Conservation (phyloP, 2,113 vertebrate species). For the Thalassarche chlororhynchos region DNA sequence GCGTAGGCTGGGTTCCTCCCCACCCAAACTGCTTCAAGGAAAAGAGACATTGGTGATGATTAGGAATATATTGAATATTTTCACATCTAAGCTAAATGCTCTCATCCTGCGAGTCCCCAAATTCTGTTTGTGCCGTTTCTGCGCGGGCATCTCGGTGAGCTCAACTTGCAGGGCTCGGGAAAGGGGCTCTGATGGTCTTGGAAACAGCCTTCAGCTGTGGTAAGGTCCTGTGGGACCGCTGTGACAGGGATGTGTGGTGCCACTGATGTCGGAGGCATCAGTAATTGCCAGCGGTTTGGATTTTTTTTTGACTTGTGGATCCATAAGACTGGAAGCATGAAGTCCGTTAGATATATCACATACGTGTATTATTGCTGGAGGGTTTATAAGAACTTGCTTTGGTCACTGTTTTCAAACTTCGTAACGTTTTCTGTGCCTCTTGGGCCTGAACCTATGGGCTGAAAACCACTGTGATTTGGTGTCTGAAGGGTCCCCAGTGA, state of each 20-base stretch:
- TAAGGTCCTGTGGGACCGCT: accelerated
- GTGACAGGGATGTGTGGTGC: accelerated
- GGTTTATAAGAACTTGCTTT: not conserved
- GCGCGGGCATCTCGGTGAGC: accelerated
- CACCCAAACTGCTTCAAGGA: not conserved
- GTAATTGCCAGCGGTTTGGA: accelerated
- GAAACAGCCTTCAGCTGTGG: not conserved
- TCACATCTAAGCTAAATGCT: not conserved
- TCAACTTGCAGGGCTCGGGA: not conserved
- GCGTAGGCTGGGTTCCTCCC: not conserved
- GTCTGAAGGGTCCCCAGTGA: not conserved
- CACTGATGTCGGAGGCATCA: not conserved
- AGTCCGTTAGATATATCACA: not conserved
- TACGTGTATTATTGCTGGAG: not conserved
- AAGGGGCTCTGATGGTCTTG: not conserved
- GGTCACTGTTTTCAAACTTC: not conserved
- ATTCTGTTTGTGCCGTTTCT: not conserved
- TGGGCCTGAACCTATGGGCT: not conserved
- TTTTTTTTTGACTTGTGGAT: not conserved
- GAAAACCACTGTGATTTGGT: not conserved
- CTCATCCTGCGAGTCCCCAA: not conserved
- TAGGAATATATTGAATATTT: not conserved
- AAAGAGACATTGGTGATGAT: not conserved
- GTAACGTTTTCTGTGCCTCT: not conserved
- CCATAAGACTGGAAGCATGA: not conserved